Conservation (phyloP, 1,140 invertebrate species). For the Micrasema minimum region DNA sequence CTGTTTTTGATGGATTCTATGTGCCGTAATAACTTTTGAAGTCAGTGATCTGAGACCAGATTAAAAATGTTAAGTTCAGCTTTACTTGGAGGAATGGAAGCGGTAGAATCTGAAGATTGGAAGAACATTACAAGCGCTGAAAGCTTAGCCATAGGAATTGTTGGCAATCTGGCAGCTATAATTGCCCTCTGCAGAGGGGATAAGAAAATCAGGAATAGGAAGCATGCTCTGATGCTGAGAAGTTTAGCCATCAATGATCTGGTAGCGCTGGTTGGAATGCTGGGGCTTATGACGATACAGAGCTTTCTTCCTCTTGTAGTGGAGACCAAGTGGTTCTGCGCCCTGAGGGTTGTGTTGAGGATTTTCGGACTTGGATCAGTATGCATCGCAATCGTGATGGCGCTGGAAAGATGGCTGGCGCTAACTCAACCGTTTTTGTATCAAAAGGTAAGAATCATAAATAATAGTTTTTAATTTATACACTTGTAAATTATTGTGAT, state of each 20-base stretch:
- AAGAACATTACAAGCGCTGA: conserved; percentile 20
- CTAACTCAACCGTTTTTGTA: conserved; percentile 88
- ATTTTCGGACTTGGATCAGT: conserved; percentile 87
- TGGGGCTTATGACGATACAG: conserved; percentile 63
- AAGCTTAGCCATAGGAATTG: conserved; percentile 57
- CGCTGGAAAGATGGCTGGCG: conserved; percentile 84
- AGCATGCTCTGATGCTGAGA: conserved; percentile 82
- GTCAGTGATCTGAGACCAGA: background rate
- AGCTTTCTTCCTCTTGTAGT: conserved; percentile 58
- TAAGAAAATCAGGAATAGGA: conserved; percentile 76
- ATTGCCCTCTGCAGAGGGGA: conserved; percentile 61
- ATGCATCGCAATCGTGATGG: conserved; percentile 88
- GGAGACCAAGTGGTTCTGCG: conserved; percentile 70
- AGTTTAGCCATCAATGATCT: conserved; percentile 83
- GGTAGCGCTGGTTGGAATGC: conserved; percentile 78
- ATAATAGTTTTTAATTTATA: background rate
- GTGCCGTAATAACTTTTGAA: background rate
- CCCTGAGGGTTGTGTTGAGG: conserved; percentile 77
- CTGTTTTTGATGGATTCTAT: background rate
- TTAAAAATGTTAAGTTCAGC: conserved; percentile 28
- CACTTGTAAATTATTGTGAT: background rate
- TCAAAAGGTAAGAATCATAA: conserved; percentile 79
- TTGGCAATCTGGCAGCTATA: conserved; percentile 62
- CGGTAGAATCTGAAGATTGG: conserved; percentile 21
- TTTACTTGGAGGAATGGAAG: conserved; percentile 38